Percentiles rank a stretch among this genome's conserved stretches.
phyloP scores from a whole-genome alignment of 92 coral and sea anemone genomes.

The Phenganax stokvisi region DNA sequence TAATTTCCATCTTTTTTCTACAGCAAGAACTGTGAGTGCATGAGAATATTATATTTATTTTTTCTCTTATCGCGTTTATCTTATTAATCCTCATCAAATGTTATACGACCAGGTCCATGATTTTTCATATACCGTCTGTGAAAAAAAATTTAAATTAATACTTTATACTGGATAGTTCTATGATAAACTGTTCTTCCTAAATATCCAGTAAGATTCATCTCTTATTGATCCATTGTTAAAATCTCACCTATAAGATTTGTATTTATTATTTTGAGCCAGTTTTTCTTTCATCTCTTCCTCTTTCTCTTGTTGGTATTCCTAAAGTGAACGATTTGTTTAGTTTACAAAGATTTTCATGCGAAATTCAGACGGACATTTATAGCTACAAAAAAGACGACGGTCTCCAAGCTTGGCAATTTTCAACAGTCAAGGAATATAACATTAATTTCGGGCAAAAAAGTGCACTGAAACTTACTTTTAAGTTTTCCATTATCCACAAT shows the following conservation, averaged over 20 bases:
- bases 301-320: constrained; percentile 87
- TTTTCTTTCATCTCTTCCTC: constrained; percentile 97
- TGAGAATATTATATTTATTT: not conserved
- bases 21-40: no score
- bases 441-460: no score
- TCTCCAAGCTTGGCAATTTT: no score
- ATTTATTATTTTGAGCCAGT: constrained; percentile 85
- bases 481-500: constrained; percentile 74
- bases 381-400: no score
- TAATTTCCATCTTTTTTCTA: no score
- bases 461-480: constrained; percentile 46
- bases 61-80: not conserved
- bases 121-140: constrained; percentile 88
- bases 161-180: not conserved
- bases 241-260: constrained; percentile 86
- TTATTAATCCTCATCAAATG: constrained; percentile 65
- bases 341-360: no score
- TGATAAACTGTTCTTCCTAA: no score
- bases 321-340: not conserved
- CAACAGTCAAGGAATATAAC: no score
- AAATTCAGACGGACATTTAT: no score
- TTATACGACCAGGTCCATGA: constrained; percentile 76
- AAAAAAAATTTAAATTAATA: not conserved
- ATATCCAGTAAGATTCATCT: no score
- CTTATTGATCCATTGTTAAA: no score